phyloP scores from a whole-genome alignment of 2,113 vertebrate genomes.

The Callopanchax toddi region DNA sequence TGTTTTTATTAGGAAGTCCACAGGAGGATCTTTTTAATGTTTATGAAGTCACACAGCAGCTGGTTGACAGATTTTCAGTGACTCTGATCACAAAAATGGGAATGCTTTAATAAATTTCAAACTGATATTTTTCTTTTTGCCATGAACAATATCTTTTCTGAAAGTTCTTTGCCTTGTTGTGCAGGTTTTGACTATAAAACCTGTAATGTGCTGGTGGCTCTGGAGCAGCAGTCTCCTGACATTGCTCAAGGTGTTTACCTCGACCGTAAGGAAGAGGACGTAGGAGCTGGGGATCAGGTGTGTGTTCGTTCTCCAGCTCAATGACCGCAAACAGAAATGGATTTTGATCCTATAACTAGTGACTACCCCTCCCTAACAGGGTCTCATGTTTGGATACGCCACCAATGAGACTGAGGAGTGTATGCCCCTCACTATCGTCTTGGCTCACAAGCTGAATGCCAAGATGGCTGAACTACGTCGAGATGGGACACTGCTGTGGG shows the following conservation, averaged over 20 bases:
- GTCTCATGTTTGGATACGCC: conserved; percentile 97
- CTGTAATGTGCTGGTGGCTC: conserved; percentile 80
- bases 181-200: conserved; percentile 89
- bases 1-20: too few relatives aligned
- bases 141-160: too few relatives aligned
- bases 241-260: conserved; percentile 92
- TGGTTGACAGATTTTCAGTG: too few relatives aligned
- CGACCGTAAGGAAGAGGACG: conserved; percentile 92
- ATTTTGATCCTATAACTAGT: background rate
- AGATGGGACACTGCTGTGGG: conserved; percentile 87
- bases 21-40: too few relatives aligned
- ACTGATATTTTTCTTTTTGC: too few relatives aligned
- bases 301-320: conserved; percentile 10
- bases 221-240: conserved; percentile 96
- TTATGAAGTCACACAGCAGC: too few relatives aligned
- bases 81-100: too few relatives aligned
- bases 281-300: conserved; percentile 95
- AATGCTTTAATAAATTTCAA: too few relatives aligned
- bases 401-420: conserved; percentile 96
- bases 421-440: conserved; percentile 94
- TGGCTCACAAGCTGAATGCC: conserved; percentile 94
- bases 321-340: background rate
- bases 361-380: conserved; percentile 71
- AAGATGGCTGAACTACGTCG: conserved; percentile 93
- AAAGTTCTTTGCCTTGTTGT: background rate